Evolutionary conservation across 2,888 invertebrate species (phyloP), one percentile per base, ranked within the genome.

Genomic region (Dermolepida albohirtum): DNA sequence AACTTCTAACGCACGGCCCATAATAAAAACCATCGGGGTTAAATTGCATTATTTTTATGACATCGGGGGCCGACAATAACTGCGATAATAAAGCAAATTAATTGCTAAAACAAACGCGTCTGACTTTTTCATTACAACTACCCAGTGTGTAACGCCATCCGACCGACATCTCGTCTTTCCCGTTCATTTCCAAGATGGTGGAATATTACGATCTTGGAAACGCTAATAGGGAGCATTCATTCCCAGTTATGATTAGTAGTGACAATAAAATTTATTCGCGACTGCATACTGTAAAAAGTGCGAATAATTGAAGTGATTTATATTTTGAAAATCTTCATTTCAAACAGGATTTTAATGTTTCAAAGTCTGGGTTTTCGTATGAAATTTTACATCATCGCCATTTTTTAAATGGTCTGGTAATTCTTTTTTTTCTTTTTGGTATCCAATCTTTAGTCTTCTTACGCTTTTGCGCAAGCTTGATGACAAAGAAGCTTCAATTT

Each of bases 31-130:
- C 66, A 66, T 57, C 66, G 17, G 66, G 40, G 49, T 40, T 57
- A 71, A 71, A 67, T 71, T 71, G 63, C 67, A 57, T 69, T 71
- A 67, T 64, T 71, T 68, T 71, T 69, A 71, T 71, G 66, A 70
- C 57, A 59, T 55, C 63, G 41, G 57, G 64, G 44, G 44, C 17
- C 52, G 57, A 52, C 63, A 70, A 68, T 68, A 69, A 66, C 68
- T 55, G 51, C 57, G 71, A 66, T 68, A 69, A 70, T 70, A 68
- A 71, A 70, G 62, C 67, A 54, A 67, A 71, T 68, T 69, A 71
- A 69, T 71, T 67, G 69, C 63, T 44, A 64, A 65, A 69, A 67
- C 63, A 66, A 71, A 67, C 57, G 67, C 65, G 44, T 57, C 66
- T 43, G 55, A 66, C 59, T 68, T 66, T 70, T 70, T 70, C 68